phyloP scores from a whole-genome alignment of 2,113 vertebrate species.

The Sinocyclocheilus rhinocerous region DNA sequence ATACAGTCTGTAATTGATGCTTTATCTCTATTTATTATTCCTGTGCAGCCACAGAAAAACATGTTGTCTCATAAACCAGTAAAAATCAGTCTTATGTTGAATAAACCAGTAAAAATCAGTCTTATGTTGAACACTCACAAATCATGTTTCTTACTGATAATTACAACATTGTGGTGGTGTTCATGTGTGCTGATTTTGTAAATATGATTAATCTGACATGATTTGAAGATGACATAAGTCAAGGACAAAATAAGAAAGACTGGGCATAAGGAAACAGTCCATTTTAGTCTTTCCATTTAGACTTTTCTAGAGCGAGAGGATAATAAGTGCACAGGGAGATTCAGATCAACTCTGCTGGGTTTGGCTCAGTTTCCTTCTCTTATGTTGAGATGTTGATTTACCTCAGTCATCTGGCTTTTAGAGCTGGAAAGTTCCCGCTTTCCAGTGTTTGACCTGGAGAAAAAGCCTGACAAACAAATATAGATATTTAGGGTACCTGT shows the following conservation, averaged over 20 bases:
- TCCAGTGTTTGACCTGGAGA: conserved; percentile 20
- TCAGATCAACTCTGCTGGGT: conserved; percentile 39
- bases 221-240: neutral
- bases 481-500: conserved; percentile 67
- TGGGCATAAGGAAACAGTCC: neutral
- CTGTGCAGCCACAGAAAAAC: neutral
- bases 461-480: conserved; percentile 45
- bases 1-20: neutral
- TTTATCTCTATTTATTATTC: no score
- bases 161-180: neutral
- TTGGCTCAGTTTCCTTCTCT: conserved; percentile 25
- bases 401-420: conserved; percentile 38
- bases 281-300: neutral
- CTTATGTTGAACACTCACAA: no score
- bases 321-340: conserved; percentile 17
- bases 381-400: conserved; percentile 39
- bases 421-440: conserved; percentile 35
- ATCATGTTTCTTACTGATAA: neutral
- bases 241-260: neutral
- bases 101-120: no score
- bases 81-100: no score
- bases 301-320: neutral
- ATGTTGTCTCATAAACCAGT: no score
- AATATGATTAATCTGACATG: neutral
- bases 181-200: no score